Percentiles rank a stretch among this genome's conserved stretches.
Conservation (phyloP, 2,888 invertebrate species). For the Platynereis dumerilii region DNA sequence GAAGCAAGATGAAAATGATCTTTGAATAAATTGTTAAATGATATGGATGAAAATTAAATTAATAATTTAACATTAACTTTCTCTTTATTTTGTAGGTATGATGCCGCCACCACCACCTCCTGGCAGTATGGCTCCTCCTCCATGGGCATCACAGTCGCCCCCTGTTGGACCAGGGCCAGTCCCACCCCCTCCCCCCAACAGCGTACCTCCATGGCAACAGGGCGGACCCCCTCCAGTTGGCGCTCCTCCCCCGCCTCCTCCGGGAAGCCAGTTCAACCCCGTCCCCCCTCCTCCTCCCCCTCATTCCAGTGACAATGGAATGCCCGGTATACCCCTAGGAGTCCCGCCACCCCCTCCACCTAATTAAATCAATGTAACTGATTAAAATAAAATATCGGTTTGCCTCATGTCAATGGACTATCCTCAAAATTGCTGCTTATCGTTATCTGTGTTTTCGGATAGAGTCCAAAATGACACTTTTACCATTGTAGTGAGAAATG, state of each 20-base stretch:
- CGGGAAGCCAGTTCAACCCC: slow-evolving; percentile 49
- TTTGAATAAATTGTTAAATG: not conserved
- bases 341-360: slow-evolving; percentile 30
- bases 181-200: slow-evolving; percentile 44
- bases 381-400: too few relatives aligned
- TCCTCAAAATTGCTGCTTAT: too few relatives aligned
- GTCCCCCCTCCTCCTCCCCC: slow-evolving; percentile 59
- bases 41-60: not conserved
- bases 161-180: slow-evolving; percentile 18
- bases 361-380: too few relatives aligned
- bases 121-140: slow-evolving; percentile 60
- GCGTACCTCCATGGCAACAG: slow-evolving; percentile 54
- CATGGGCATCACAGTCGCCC: slow-evolving; percentile 59
- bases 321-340: slow-evolving; percentile 25
- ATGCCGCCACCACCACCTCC: not conserved
- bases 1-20: not conserved
- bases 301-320: slow-evolving; percentile 9
- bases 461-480: too few relatives aligned
- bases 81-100: slow-evolving; percentile 24
- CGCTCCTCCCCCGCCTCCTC: slow-evolving; percentile 59
- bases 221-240: slow-evolving; percentile 68
- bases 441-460: too few relatives aligned
- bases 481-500: too few relatives aligned
- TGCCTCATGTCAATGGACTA: too few relatives aligned
- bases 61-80: not conserved